phyloP scores from a whole-genome alignment of 2,113 vertebrate genomes.

The Vanacampus margaritifer region DNA sequence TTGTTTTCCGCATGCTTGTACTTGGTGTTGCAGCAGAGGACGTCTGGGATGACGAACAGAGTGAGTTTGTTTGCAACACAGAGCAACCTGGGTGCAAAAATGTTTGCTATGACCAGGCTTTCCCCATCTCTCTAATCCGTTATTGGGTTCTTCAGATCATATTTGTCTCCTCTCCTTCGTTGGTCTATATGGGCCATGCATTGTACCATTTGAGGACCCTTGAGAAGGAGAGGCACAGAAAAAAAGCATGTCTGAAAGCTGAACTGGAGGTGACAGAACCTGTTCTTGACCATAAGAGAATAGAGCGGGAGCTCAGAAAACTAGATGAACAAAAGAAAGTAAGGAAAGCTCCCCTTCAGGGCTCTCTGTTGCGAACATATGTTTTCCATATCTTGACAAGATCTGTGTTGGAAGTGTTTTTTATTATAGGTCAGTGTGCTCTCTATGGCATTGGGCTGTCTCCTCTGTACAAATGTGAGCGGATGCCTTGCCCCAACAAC shows the following conservation, averaged over 20 bases:
- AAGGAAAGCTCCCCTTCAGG: constrained; percentile 87
- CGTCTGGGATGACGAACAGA: constrained; percentile 93
- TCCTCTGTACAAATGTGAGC: constrained; percentile 86
- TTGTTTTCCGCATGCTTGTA: constrained; percentile 93
- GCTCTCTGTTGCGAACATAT: constrained; percentile 86
- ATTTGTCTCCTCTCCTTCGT: constrained; percentile 90
- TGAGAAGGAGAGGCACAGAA: constrained; percentile 86
- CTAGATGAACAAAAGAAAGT: constrained; percentile 90
- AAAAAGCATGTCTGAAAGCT: constrained; percentile 79
- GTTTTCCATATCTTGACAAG: constrained; percentile 91
- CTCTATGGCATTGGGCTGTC: constrained; percentile 87
- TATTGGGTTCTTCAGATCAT: constrained; percentile 96
- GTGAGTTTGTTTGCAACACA: constrained; percentile 91
- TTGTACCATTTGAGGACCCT: constrained; percentile 84
- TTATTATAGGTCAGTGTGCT: constrained; percentile 88
- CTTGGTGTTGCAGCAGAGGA: constrained; percentile 91
- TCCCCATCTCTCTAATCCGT: constrained; percentile 91
- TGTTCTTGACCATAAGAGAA: constrained; percentile 74
- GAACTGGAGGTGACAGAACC: constrained; percentile 81
- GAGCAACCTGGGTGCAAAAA: constrained; percentile 93
- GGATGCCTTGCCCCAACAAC: constrained; percentile 84
- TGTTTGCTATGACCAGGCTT: constrained; percentile 90
- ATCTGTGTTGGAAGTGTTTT: constrained; percentile 87
- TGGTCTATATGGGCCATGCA: constrained; percentile 93
- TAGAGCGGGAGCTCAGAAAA: constrained; percentile 83